These are phyloP conservation scores for Pseudomyrmex dendroicus DNA, from an alignment of 1,140 invertebrate genomes.

Conservation along the genomic window DNA sequence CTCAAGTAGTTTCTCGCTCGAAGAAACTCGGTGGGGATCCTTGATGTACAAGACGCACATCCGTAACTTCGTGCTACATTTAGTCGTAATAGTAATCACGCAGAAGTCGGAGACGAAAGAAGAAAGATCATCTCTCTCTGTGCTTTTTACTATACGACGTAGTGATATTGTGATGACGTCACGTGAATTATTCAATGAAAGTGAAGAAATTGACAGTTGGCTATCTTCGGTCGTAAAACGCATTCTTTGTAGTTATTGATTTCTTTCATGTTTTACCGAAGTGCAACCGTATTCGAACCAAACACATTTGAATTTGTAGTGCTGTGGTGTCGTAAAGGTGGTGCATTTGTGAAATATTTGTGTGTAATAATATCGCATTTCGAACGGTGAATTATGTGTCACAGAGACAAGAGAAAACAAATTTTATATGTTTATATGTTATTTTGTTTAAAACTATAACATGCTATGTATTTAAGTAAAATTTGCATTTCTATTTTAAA, in stretches of 20 bases:
- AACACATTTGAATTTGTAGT: slow-evolving; percentile 65
- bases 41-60: slow-evolving; percentile 54
- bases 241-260: slow-evolving; percentile 26
- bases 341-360: slow-evolving; percentile 63
- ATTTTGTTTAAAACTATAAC: background rate
- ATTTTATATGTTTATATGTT: background rate
- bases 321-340: slow-evolving; percentile 72
- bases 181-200: slow-evolving; percentile 5
- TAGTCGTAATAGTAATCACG: slow-evolving; percentile 75
- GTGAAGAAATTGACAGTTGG: slow-evolving; percentile 46
- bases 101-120: slow-evolving; percentile 67
- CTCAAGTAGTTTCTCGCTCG: slow-evolving; percentile 23
- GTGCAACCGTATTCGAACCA: slow-evolving; percentile 77
- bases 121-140: background rate
- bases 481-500: background rate
- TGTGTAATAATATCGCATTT: background rate
- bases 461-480: background rate
- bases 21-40: slow-evolving; percentile 35
- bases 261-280: slow-evolving; percentile 65
- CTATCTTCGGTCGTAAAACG: slow-evolving; percentile 72
- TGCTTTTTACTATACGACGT: background rate
- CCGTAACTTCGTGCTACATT: slow-evolving; percentile 61
- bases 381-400: background rate
- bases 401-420: background rate
- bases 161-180: background rate